Base-by-base conservation (phyloP, 2,888 invertebrate genomes). In the Troglohyphantes excavatus region DNA sequence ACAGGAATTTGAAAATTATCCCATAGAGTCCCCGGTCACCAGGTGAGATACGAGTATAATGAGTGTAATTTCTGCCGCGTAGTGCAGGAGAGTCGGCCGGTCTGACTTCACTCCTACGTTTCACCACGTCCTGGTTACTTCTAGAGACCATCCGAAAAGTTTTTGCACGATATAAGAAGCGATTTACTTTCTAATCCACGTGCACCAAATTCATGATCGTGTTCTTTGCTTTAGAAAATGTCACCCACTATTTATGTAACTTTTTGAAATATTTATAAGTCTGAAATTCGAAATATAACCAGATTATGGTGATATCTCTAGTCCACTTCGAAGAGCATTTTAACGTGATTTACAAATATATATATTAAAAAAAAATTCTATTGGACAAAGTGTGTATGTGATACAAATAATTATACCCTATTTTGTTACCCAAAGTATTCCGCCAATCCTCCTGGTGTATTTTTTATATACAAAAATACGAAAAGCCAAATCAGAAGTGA, bases 381-480 rank as follows among this genome's bases (percentile, higher is more conserved):
- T 72, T 72, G 46, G 29, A 21, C 75, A 75, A 75, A 75, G 75
- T 75, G 33, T 59, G 19, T 19, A 27, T 68, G 29, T 68, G 68
- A 68, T 68, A 68, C n/a, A 23, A 65, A 19, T 23, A 26, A 11
- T 21, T 72, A 5, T n/a, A 72, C 46, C 46, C 26, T 72, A 43
- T 72, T 72, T 46, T 72, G 46, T 46, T 17, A 72, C 23, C 26
- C 70, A 46, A 26, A 27, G 29, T 59, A 27, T 75, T 2, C 65
- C 21, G 9, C 61, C 29, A 65, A 78, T 61, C 26, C 23, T 43
- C 65, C 78, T 65, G 65, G 9, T 39, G 65, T 78, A 65, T 43
- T 78, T 78, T 78, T 78, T 53, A 53, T 53, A 53, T 13, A 5
- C 5, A 53, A n/a, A 0, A 53, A 39, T 39, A 11, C 39, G 39